These are phyloP conservation scores for Drosophila pachea DNA, from an alignment of 1,140 invertebrate genomes.

Conservation along the genomic window DNA sequence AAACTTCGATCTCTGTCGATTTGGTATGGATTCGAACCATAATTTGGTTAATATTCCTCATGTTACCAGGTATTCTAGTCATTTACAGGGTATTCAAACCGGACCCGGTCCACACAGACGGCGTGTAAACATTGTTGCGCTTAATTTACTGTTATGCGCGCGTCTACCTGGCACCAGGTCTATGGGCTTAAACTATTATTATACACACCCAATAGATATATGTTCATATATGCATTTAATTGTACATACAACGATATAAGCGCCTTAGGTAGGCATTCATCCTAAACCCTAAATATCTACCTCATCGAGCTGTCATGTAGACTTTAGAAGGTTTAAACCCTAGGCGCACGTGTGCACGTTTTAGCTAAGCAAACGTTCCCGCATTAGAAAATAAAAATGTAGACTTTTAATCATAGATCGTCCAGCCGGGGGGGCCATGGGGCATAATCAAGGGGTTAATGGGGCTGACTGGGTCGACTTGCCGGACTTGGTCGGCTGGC, in stretches of 20 bases:
- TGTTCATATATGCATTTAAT: not conserved
- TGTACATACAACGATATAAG: not conserved
- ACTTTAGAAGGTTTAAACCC: conserved; percentile 1
- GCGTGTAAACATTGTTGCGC: conserved; percentile 62
- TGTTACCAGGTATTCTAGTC: not conserved
- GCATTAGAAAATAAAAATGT: conserved; percentile 20
- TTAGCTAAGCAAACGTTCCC: not conserved
- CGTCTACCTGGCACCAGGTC: conserved; percentile 10
- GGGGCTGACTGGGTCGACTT: conserved; percentile 6
- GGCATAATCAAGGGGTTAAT: not conserved
- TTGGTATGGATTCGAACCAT: no score
- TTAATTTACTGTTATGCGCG: conserved; percentile 67
- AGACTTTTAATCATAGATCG: conserved; percentile 41
- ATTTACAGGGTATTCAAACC: conserved; percentile 26
- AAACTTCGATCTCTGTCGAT: no score
- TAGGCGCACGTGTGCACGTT: conserved; percentile 45
- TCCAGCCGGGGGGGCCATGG: not conserved
- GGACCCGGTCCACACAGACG: conserved; percentile 37
- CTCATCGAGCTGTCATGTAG: conserved; percentile 1
- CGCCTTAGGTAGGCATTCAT: not conserved
- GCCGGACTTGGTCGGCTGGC: not conserved
- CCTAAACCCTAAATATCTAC: not conserved
- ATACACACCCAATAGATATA: conserved; percentile 10
- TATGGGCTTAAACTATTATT: conserved; percentile 2
- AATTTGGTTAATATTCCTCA: not conserved